phyloP scores from a whole-genome alignment of 2,888 invertebrate genomes.

The Ochropleura leucogaster region DNA sequence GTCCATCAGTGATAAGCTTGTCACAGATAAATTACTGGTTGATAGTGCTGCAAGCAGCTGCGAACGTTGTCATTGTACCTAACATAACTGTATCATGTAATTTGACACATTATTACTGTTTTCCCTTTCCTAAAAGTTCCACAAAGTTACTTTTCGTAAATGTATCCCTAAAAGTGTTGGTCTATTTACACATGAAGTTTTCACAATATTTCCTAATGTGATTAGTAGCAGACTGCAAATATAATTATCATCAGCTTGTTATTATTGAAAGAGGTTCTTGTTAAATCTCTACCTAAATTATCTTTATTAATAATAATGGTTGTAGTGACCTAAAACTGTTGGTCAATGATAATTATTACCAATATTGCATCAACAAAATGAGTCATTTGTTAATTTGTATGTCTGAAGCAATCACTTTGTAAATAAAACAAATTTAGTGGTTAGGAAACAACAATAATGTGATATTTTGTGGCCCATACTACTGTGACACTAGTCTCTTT shows the following conservation, averaged over 20 bases:
- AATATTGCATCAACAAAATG: conserved; percentile 16
- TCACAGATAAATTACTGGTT: conserved; percentile 46
- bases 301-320: neutral
- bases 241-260: conserved; percentile 26
- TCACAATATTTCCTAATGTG: conserved; percentile 11
- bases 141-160: neutral
- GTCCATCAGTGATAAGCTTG: conserved; percentile 61
- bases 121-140: conserved; percentile 16
- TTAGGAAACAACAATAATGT: neutral
- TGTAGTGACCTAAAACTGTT: conserved; percentile 26
- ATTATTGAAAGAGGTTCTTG: conserved; percentile 8
- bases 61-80: conserved; percentile 22
- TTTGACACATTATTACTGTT: conserved; percentile 27
- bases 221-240: conserved; percentile 39
- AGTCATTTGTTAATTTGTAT: neutral
- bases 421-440: neutral
- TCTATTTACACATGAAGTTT: conserved; percentile 29
- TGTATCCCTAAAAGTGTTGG: neutral
- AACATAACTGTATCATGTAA: conserved; percentile 36
- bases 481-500: neutral
- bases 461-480: neutral
- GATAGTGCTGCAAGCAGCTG: conserved; percentile 40
- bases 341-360: conserved; percentile 3
- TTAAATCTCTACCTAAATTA: conserved; percentile 16
- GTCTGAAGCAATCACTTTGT: neutral